Evolutionary conservation across 1,140 invertebrate species (phyloP).

Genomic region (Tyrophagus putrescentiae): DNA sequence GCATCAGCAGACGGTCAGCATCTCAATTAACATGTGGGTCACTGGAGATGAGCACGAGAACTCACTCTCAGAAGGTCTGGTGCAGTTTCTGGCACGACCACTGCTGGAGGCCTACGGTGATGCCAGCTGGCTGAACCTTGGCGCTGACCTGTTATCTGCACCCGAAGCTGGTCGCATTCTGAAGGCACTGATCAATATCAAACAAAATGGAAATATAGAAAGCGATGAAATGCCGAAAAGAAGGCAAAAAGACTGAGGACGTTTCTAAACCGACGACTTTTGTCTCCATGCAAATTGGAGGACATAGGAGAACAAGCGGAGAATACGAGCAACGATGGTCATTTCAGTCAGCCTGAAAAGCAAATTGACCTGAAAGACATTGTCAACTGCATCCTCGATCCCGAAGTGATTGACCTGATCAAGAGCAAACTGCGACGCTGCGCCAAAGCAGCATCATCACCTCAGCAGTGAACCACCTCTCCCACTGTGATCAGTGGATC

Average conservation of each 20-base stretch:
- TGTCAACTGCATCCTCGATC: conserved; percentile 25
- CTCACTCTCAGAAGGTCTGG: conserved; percentile 14
- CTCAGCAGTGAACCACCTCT: neutral
- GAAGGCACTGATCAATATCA: conserved; percentile 9
- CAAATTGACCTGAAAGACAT: conserved; percentile 15
- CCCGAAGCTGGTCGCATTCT: conserved; percentile 18
- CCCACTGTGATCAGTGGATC: neutral
- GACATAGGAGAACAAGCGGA: neutral
- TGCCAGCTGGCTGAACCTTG: conserved; percentile 24
- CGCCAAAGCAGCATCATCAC: neutral
- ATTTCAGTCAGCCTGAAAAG: neutral
- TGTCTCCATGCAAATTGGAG: neutral
- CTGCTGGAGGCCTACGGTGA: neutral
- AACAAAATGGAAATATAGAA: too few relatives aligned
- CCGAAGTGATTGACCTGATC: conserved; percentile 24
- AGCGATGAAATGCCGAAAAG: too few relatives aligned
- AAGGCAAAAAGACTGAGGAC: neutral
- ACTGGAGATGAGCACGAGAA: neutral
- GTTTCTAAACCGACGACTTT: neutral
- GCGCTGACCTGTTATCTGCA: conserved; percentile 17
- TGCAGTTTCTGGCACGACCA: conserved; percentile 30
- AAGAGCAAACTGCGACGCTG: neutral
- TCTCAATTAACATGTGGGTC: conserved; percentile 21
- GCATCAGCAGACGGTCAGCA: too few relatives aligned
- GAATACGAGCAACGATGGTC: neutral